phyloP scores from a whole-genome alignment of 2,113 vertebrate genomes.

The Gulo gulo region DNA sequence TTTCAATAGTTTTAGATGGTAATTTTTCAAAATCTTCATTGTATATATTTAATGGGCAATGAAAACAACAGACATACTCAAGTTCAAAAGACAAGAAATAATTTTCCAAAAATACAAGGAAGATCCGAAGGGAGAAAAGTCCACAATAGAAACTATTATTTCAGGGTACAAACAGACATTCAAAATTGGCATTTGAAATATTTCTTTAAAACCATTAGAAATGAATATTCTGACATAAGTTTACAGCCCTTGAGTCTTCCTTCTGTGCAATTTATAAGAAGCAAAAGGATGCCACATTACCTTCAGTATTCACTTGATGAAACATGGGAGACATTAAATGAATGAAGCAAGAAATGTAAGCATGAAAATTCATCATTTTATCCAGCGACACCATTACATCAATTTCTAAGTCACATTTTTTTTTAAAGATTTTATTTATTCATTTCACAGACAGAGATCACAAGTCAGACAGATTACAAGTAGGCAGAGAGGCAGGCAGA shows the following conservation, averaged over 20 bases:
- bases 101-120: background rate
- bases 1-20: background rate
- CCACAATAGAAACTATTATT: fast-evolving
- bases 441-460: too few relatives aligned
- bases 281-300: background rate
- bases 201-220: background rate
- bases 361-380: conserved; percentile 35
- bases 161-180: background rate
- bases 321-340: background rate
- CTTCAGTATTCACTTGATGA: background rate
- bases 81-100: background rate
- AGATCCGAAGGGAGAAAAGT: fast-evolving
- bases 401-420: conserved; percentile 48
- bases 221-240: background rate
- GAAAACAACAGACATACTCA: background rate
- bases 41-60: background rate
- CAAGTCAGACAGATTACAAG: too few relatives aligned
- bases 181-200: background rate
- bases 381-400: background rate
- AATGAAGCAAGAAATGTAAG: background rate
- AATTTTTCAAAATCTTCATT: background rate
- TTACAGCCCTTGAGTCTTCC: background rate
- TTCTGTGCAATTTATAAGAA: background rate
- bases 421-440: too few relatives aligned
- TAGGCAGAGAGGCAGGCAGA: too few relatives aligned